Percentiles rank a stretch among this genome's conserved stretches.
Conservation (phyloP, 2,113 vertebrate species). For the Talpa occidentalis region DNA sequence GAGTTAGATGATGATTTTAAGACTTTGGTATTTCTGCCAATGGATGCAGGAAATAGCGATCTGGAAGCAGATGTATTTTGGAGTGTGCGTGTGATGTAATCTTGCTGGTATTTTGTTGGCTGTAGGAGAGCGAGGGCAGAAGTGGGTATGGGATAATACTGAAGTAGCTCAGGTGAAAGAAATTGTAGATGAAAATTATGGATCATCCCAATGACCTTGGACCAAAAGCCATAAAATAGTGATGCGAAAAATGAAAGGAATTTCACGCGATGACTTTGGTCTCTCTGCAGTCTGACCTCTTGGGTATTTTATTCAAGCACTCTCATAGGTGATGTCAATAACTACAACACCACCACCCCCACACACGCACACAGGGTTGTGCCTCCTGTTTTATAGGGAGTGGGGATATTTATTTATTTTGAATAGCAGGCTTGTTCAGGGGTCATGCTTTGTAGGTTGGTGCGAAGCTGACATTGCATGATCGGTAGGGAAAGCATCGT, state of each 20-base stretch:
- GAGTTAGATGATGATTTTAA: background rate
- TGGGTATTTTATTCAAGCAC: background rate
- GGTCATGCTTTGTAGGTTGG: background rate
- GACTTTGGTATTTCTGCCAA: background rate
- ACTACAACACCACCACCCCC: fast-evolving
- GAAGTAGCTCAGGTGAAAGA: background rate
- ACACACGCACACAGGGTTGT: fast-evolving
- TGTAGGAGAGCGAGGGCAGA: fast-evolving
- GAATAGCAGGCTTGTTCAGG: background rate
- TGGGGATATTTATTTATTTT: no score
- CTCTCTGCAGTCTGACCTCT: background rate
- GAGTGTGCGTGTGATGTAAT: background rate
- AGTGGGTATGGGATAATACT: background rate
- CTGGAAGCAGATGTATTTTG: background rate
- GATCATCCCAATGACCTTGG: background rate
- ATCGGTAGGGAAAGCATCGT: fast-evolving
- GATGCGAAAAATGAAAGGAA: background rate
- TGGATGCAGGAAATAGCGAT: background rate
- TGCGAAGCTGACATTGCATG: background rate
- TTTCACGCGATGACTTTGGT: background rate
- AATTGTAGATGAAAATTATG: background rate
- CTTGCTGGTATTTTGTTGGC: background rate
- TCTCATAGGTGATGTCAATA: no score
- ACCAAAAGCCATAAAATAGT: background rate
- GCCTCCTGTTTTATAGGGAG: background rate